Evolutionary conservation across 2,113 vertebrate genomes (phyloP).

Genomic region (Melozone crissalis): DNA sequence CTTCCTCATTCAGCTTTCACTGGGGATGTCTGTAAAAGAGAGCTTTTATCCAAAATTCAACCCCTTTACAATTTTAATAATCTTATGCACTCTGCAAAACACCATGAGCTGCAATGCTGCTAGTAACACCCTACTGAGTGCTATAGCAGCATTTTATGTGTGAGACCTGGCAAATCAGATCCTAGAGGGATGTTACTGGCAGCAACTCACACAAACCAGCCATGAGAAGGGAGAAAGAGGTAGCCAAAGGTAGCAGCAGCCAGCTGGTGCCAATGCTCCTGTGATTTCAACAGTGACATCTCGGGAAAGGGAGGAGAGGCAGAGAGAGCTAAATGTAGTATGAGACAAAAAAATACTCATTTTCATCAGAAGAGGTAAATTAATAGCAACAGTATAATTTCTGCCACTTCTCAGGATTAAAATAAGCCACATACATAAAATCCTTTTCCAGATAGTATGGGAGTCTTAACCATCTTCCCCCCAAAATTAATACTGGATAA

Average conservation of each 20-base stretch:
- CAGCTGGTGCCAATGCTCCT: background rate
- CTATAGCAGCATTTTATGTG: background rate
- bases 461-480: background rate
- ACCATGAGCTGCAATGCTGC: background rate
- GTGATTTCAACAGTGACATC: background rate
- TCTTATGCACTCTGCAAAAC: background rate
- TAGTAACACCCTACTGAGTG: background rate
- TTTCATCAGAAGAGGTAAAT: background rate
- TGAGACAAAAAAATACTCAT: background rate
- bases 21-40: background rate
- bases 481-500: background rate
- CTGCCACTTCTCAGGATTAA: background rate
- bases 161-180: background rate
- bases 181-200: background rate
- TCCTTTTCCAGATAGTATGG: background rate
- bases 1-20: background rate
- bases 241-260: background rate
- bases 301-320: background rate
- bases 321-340: background rate
- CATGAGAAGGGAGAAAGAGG: background rate
- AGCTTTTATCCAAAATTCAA: background rate
- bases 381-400: background rate
- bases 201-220: fast-evolving
- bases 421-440: background rate
- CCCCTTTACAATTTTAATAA: background rate